Conservation (phyloP, 2,113 vertebrate species). For the Dromas ardeola region DNA sequence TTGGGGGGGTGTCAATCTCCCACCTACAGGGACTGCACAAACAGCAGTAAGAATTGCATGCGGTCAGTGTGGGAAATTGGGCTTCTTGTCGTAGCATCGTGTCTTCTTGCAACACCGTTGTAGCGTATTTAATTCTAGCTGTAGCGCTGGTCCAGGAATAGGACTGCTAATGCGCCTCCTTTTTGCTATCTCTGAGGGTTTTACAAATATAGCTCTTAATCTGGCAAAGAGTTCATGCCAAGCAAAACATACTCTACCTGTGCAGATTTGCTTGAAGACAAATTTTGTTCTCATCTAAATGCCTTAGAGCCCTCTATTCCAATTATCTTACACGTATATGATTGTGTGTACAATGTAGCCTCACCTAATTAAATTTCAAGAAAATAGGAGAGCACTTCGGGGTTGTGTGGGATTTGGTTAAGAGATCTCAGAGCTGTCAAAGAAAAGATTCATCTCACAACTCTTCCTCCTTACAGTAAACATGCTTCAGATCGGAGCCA, state of each 20-base stretch:
- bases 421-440: background rate
- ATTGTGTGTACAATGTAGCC: background rate
- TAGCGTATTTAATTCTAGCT: background rate
- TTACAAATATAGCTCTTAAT: background rate
- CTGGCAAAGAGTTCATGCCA: background rate
- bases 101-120: background rate
- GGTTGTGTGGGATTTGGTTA: background rate
- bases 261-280: background rate
- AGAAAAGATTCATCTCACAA: constrained; percentile 14
- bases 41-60: background rate
- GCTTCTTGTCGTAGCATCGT: background rate
- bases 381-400: background rate
- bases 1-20: background rate
- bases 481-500: background rate
- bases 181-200: background rate
- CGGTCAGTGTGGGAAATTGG: background rate
- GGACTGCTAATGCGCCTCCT: background rate
- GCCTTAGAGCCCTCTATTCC: background rate
- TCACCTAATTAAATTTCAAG: background rate
- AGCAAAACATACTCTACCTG: background rate
- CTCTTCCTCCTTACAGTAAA: background rate
- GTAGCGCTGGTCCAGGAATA: background rate
- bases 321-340: background rate
- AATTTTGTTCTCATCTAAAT: background rate
- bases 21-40: background rate